Base-by-base conservation (phyloP, 2,113 vertebrate species). In the Elanus axillaris region DNA sequence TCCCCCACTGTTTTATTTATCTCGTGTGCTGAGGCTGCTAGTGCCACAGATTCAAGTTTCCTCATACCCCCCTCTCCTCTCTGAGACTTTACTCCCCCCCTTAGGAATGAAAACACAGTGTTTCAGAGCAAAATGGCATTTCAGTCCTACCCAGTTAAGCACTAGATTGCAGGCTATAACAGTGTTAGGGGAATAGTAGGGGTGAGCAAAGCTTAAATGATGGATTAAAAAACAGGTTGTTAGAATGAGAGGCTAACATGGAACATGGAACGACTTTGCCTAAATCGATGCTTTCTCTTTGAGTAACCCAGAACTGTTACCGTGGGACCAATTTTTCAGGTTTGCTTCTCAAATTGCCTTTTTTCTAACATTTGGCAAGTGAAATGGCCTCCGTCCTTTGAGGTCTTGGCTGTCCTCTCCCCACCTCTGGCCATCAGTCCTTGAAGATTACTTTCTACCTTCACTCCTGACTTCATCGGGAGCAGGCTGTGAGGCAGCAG, bases 81-180 rank as follows among this genome's bases (percentile, higher is more conserved):
- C 45, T 78, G 25, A 62, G 74, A 20, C 56, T 55, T 69, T 64
- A 13, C 42, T 82, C 67, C 32, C 21, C 11, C 25, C 3, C 38
- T 56, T 47, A 68, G 31, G 43, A 82, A 86, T 2, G 6, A 72
- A 94, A 71, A n/a, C 0, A 0, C 21, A 6, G 48, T 15, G 9
- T 63, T 95, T 84, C 32, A 38, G 42, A 78, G 32, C 27, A 80
- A 84, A 91, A 64, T 42, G 27, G 36, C 55, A 48, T 67, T 91
- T 91, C 60, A 55, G 47, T 74, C 59, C 64, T 87, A 58, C 38
- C 20, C 64, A 59, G 45, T n/a, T 50, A 74, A 77, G 45, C 11
- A 2, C 40, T 73, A 72, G 40, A 60, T 38, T 85, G 47, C 40
- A 75, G 64, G 45, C 31, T 66, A 15, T 68, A 79, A 34, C 10